Evolutionary conservation across 2,888 invertebrate genomes (phyloP).

Genomic region (Tubulanus polymorphus): DNA sequence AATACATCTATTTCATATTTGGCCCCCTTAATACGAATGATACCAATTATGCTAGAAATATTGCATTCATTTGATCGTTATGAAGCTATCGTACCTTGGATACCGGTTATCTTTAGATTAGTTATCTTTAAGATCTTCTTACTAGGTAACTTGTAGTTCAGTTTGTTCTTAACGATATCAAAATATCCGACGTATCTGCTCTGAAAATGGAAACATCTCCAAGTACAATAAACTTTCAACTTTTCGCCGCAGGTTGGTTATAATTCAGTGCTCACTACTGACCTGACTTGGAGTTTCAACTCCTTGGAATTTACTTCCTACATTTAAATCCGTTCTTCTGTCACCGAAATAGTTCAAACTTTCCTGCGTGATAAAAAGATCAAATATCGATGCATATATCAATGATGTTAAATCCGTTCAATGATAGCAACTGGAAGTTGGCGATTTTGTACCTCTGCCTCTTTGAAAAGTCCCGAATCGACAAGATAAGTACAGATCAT

Average conservation of each 20-base stretch:
- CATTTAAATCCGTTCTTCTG: conserved; percentile 55
- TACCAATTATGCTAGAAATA: no score
- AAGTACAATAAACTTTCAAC: not conserved
- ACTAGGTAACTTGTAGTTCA: conserved; percentile 47
- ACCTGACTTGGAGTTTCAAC: conserved; percentile 59
- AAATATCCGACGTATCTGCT: conserved; percentile 58
- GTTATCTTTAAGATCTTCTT: conserved; percentile 44
- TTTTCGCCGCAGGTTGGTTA: no score
- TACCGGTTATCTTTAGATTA: conserved; percentile 48
- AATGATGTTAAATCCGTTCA: no score
- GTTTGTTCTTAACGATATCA: conserved; percentile 51
- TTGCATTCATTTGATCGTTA: no score
- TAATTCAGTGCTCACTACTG: no score
- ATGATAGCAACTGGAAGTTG: not conserved
- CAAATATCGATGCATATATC: no score
- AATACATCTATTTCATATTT: conserved; percentile 7
- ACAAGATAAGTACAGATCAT: conserved; percentile 58
- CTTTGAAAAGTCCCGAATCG: conserved; percentile 54
- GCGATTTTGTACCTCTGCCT: conserved; percentile 44
- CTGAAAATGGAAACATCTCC: conserved; percentile 29
- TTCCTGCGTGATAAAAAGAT: conserved; percentile 35
- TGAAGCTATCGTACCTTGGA: no score
- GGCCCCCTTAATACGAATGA: no score
- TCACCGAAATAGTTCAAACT: conserved; percentile 57
- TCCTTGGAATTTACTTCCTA: conserved; percentile 56